A percentile compares a stretch with the other conserved stretches of the same genome.
These are phyloP conservation scores for Silurus glanis DNA, from an alignment of 2,113 vertebrate species.

Conservation along the genomic window DNA sequence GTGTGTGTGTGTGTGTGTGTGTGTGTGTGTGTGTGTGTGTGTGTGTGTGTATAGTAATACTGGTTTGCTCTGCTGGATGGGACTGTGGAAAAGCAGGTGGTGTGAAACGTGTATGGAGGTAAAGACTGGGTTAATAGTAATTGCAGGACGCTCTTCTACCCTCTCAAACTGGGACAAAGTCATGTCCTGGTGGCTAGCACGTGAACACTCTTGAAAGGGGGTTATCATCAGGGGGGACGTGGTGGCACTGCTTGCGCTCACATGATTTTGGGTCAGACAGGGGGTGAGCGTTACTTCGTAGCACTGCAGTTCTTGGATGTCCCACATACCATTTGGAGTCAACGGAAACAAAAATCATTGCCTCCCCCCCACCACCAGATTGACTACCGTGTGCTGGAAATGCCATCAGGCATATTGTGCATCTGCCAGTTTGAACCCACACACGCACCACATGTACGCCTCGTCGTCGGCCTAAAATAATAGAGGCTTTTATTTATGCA, in stretches of 20 bases:
- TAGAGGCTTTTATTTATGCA: constrained; percentile 1
- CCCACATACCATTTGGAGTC: constrained; percentile 54
- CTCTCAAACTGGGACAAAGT: neutral
- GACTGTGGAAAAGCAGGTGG: neutral
- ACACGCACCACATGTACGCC: neutral
- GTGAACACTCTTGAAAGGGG: constrained; percentile 59
- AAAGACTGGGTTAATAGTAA: constrained; percentile 3
- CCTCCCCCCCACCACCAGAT: neutral
- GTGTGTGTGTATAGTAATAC: neutral
- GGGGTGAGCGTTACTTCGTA: constrained; percentile 63
- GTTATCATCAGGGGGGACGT: constrained; percentile 24
- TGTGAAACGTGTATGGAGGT: neutral
- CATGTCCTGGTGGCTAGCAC: constrained; percentile 15
- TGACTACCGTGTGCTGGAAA: constrained; percentile 13
- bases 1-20: neutral
- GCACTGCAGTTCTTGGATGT: constrained; percentile 58
- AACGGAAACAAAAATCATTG: neutral
- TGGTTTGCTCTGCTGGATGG: neutral
- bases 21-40: neutral
- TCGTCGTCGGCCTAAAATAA: neutral
- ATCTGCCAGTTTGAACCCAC: neutral
- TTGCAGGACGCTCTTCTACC: neutral
- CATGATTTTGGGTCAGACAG: constrained; percentile 51
- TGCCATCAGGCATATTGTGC: neutral
- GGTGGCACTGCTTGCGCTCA: constrained; percentile 52